phyloP scores from a whole-genome alignment of 1,140 invertebrate species.

The Drosophila pallidifrons region DNA sequence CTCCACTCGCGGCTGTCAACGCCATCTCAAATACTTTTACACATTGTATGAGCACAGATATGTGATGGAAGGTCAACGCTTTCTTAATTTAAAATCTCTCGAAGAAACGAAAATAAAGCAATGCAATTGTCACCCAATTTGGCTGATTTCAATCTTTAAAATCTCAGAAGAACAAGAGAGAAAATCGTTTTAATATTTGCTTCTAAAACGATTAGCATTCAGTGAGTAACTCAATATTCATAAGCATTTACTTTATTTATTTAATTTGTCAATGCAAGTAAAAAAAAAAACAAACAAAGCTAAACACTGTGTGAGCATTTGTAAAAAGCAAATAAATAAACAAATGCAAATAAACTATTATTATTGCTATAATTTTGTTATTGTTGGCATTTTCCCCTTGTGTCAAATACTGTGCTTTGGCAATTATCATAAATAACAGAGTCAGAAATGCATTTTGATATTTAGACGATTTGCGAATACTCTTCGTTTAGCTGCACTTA shows the following conservation, averaged over 20 bases:
- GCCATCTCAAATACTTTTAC: not conserved
- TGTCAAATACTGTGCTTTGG: not conserved
- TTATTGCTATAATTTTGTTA: constrained; percentile 1
- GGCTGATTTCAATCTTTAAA: constrained; percentile 16
- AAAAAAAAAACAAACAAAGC: constrained; percentile 10
- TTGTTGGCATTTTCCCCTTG: constrained; percentile 8
- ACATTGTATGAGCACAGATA: not conserved
- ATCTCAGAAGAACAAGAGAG: constrained; percentile 3
- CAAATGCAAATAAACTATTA: constrained; percentile 19
- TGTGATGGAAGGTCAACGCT: constrained; percentile 43
- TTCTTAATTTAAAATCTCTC: constrained; percentile 24
- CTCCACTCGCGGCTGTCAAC: constrained; percentile 21
- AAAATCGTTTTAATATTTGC: not conserved
- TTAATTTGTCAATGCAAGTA: constrained; percentile 15
- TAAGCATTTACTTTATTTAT: constrained; percentile 13
- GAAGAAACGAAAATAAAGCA: not conserved
- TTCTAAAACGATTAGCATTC: too few species aligned
- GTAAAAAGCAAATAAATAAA: constrained; percentile 27
- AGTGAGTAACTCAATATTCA: not conserved
- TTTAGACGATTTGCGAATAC: not conserved
- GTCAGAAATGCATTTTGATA: not conserved
- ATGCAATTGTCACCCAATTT: constrained; percentile 34
- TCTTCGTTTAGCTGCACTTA: not conserved
- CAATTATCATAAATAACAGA: constrained; percentile 13
- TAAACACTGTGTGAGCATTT: constrained; percentile 28